phyloP scores from a whole-genome alignment of 2,797 vertebrate species.

The Helostoma temminkii region DNA sequence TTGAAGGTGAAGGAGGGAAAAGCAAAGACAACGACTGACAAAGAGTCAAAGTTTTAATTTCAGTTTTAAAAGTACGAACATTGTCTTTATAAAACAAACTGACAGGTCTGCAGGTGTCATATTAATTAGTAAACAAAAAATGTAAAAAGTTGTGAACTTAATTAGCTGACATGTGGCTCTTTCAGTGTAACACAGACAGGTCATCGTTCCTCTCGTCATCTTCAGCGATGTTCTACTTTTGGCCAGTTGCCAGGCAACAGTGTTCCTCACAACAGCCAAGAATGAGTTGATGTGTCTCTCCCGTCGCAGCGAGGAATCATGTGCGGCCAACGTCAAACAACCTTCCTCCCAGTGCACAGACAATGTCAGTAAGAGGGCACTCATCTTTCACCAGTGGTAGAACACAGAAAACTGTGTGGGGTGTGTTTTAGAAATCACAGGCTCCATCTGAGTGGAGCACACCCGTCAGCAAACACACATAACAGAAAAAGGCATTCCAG shows the following conservation, averaged over 20 bases:
- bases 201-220: constrained; percentile 8
- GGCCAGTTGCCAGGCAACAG: constrained; percentile 80
- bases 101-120: not conserved
- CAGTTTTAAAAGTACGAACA: not conserved
- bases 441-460: not conserved
- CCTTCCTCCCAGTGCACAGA: constrained; percentile 17
- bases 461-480: not conserved
- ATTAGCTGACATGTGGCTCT: constrained; percentile 1
- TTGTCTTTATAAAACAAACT: not conserved
- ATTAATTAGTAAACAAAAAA: not conserved
- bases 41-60: not conserved
- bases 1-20: constrained; percentile 19
- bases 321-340: constrained; percentile 44
- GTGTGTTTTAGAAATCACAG: constrained; percentile 8
- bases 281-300: constrained; percentile 53
- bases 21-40: constrained; percentile 19
- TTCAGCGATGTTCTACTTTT: constrained; percentile 45
- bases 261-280: constrained; percentile 60
- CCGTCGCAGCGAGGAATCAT: constrained; percentile 30
- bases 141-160: constrained; percentile 13
- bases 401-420: constrained; percentile 18
- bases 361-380: constrained; percentile 51
- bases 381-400: constrained; percentile 27
- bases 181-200: constrained; percentile 18
- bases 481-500: not conserved